Evolutionary conservation across 2,888 invertebrate species (phyloP), one percentile per base, ranked within the genome.

Genomic region (Andrena marginata): DNA sequence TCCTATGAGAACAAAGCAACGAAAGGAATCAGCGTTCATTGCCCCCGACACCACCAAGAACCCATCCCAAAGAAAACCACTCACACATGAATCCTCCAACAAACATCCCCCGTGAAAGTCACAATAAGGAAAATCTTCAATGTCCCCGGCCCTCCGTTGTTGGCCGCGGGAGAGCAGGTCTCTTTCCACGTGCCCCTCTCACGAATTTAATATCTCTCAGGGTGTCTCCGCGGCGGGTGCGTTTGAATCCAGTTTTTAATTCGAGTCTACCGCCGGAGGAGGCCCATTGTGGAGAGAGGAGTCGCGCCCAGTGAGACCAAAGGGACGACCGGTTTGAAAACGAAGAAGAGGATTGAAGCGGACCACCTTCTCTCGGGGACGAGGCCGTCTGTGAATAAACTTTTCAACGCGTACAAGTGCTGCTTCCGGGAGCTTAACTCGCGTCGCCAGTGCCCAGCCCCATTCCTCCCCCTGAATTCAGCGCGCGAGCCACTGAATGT

Each of bases 401-500:
- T 90, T 87, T 90, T 89, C 86, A 90, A 85, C 89, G 89, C 87
- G 86, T 85, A 68, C 77, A 77, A 71, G 74, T 74, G 71, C 60
- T 42, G 77, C 26, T 77, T 71, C 65, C 70, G 65, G 77, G 33
- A 31, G 23, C 29, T 16, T 13, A 42, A 35, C 70, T 33, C 51
- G 71, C 64, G 6, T 54, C 54, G 64, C 54, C 64, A 59, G 6
- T 35, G 49, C 42, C 42, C 51, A 51, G 51, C n/a, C 51, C 51
- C 20, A 20, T 3, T 0, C 51, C 51, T 29, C 59, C 42, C 31
- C 23, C n/a, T 56, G 59, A 54, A 67, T 67, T 78, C 56, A 67
- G 48, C 70, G 48, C 70, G 74, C 42, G 26, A 69, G 67, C 77
- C 76, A 49, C 35, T 73, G 70, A 84, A 84, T 81, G 85, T 81